A percentile compares a stretch with the other conserved stretches of the same genome.
These are phyloP conservation scores for Ochropleura plecta DNA, from an alignment of 2,888 invertebrate species.

Conservation along the genomic window DNA sequence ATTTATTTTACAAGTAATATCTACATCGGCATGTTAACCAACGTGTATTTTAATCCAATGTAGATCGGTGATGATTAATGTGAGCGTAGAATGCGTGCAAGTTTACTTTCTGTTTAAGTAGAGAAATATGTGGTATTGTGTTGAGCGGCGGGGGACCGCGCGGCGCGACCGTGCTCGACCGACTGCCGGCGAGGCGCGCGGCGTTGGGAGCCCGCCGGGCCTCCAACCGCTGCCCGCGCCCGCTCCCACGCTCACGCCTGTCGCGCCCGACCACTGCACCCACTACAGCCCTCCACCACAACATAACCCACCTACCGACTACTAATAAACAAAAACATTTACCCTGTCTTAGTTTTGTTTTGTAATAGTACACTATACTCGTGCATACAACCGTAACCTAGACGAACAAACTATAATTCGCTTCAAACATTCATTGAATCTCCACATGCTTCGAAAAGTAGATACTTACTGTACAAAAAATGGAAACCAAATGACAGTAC, in stretches of 20 bases:
- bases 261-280: slow-evolving; percentile 46
- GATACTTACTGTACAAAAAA: slow-evolving; percentile 14
- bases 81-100: slow-evolving; percentile 41
- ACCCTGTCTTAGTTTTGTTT: background rate
- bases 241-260: slow-evolving; percentile 31
- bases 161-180: slow-evolving; percentile 64
- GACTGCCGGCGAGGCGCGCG: slow-evolving; percentile 49
- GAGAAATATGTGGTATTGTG: slow-evolving; percentile 36
- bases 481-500: slow-evolving; percentile 3
- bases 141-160: slow-evolving; percentile 50
- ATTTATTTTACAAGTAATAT: slow-evolving; percentile 10
- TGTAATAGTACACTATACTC: slow-evolving; percentile 3
- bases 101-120: slow-evolving; percentile 53
- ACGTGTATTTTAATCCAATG: slow-evolving; percentile 19
- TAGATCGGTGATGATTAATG: slow-evolving; percentile 38
- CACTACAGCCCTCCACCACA: slow-evolving; percentile 29
- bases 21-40: background rate
- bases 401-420: background rate
- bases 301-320: slow-evolving; percentile 31
- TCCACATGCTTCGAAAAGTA: slow-evolving; percentile 4
- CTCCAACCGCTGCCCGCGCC: slow-evolving; percentile 19
- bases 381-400: background rate
- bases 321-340: slow-evolving; percentile 48
- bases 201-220: slow-evolving; percentile 26
- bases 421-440: slow-evolving; percentile 2